These are phyloP conservation scores for Xenopus borealis DNA, from an alignment of 2,113 vertebrate genomes.

Conservation along the genomic window DNA sequence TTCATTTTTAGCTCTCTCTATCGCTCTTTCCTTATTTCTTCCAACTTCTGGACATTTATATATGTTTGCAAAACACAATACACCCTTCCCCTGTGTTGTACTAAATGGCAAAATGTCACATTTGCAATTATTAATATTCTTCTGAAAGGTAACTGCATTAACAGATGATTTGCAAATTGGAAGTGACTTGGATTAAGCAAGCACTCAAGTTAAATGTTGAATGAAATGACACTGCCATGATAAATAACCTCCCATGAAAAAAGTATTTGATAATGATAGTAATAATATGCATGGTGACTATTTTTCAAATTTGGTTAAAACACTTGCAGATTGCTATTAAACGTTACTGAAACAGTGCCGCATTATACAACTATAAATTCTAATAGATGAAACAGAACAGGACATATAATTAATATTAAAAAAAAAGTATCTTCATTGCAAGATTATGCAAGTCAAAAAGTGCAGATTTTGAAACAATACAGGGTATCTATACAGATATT, in stretches of 20 bases:
- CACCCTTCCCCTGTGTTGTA: too few species aligned
- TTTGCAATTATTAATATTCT: too few species aligned
- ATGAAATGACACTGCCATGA: neutral
- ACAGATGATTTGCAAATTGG: neutral
- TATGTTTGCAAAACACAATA: too few species aligned
- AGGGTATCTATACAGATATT: too few species aligned
- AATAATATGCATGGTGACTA: conserved; percentile 10
- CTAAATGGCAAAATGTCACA: too few species aligned
- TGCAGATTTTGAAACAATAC: too few species aligned
- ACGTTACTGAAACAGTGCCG: conserved; percentile 27
- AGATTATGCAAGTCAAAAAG: too few species aligned
- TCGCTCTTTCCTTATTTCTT: too few species aligned
- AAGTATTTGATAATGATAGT: conserved; percentile 34
- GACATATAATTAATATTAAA: too few species aligned
- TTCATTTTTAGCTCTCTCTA: too few species aligned
- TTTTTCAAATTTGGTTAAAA: conserved; percentile 40
- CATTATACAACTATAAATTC: conserved; percentile 17
- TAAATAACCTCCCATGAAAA: conserved; percentile 1
- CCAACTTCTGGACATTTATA: too few species aligned
- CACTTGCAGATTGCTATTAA: conserved; percentile 37
- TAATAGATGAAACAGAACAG: neutral
- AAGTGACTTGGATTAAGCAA: conserved; percentile 1
- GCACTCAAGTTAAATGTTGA: neutral
- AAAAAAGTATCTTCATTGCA: too few species aligned
- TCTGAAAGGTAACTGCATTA: neutral